A percentile compares a stretch with the other conserved stretches of the same genome.
Conservation (phyloP, 2,113 vertebrate species). For the Erythrocercus mccallii region DNA sequence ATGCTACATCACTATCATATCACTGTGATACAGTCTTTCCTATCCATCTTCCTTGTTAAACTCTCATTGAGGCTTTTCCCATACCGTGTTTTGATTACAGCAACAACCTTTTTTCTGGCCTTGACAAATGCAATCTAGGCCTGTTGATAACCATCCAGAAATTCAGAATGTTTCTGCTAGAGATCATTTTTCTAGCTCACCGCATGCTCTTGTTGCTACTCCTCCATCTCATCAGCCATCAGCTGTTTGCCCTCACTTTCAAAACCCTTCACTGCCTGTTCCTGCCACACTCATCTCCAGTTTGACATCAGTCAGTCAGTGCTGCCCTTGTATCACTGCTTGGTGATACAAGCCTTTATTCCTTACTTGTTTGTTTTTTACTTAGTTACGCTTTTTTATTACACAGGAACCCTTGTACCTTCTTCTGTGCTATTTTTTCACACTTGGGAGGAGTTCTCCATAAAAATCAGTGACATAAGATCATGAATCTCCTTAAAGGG, state of each 20-base stretch:
- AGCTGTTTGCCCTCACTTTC: not conserved
- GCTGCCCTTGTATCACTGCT: not conserved
- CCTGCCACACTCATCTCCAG: not conserved
- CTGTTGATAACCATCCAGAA: constrained; percentile 14
- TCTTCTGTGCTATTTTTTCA: not conserved
- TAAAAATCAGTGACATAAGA: not conserved
- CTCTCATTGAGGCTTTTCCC: not conserved
- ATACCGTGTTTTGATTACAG: not conserved
- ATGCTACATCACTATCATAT: not conserved
- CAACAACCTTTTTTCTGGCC: constrained; percentile 17
- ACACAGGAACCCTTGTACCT: not conserved
- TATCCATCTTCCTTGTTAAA: constrained; percentile 35
- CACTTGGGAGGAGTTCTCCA: not conserved
- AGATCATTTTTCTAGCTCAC: not conserved
- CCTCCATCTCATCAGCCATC: not conserved
- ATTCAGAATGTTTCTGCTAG: not conserved
- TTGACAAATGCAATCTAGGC: constrained; percentile 26
- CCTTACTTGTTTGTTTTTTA: not conserved
- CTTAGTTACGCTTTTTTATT: not conserved
- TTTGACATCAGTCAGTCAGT: not conserved
- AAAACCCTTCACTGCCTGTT: not conserved
- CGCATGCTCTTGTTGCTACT: not conserved
- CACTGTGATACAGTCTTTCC: not conserved
- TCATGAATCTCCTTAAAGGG: not conserved
- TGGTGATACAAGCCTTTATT: not conserved